These are phyloP conservation scores for Tenthredo mesomela DNA, from an alignment of 2,888 invertebrate species.

Conservation along the genomic window DNA sequence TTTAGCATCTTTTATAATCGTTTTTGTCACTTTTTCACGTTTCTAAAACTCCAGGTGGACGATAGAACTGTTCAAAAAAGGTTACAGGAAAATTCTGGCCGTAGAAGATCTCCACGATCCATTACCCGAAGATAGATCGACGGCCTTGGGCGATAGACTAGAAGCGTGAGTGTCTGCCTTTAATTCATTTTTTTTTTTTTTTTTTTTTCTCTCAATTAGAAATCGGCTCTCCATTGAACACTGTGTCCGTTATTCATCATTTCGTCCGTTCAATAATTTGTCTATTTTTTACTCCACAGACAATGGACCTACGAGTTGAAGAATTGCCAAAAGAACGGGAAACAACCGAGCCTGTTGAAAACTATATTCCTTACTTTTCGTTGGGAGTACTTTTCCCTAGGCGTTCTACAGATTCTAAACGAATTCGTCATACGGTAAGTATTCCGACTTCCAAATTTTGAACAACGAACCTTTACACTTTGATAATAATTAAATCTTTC, in stretches of 20 bases:
- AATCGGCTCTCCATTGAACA: background rate
- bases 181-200: too few species aligned
- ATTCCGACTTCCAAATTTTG: background rate
- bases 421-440: conserved; percentile 71
- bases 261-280: background rate
- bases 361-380: conserved; percentile 78
- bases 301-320: conserved; percentile 78
- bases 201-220: background rate
- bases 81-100: conserved; percentile 86
- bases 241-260: background rate
- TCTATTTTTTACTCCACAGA: conserved; percentile 69
- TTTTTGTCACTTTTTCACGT: too few species aligned
- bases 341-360: conserved; percentile 77
- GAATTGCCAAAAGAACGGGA: conserved; percentile 68
- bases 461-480: background rate
- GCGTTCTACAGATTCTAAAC: conserved; percentile 77
- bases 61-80: conserved; percentile 87
- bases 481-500: background rate
- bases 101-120: conserved; percentile 88
- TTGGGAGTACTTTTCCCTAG: conserved; percentile 76
- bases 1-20: too few species aligned
- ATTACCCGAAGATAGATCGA: conserved; percentile 85
- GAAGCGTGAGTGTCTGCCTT: conserved; percentile 79
- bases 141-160: conserved; percentile 83
- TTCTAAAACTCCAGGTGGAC: conserved; percentile 82